Evolutionary conservation across 2,888 invertebrate species (phyloP).

Genomic region (Chalcosyrphus nemorum): DNA sequence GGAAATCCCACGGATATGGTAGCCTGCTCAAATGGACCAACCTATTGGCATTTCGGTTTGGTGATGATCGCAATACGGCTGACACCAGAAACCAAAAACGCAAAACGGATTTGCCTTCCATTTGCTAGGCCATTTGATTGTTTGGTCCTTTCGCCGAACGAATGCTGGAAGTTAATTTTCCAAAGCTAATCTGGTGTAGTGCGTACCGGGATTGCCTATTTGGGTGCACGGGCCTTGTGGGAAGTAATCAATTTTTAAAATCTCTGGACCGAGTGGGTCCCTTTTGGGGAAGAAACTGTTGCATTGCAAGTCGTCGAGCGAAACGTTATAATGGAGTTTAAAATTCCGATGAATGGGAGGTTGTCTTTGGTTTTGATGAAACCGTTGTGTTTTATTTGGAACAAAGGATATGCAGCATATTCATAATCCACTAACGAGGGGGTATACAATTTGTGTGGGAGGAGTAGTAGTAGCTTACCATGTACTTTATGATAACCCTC

Average conservation of each 20-base stretch:
- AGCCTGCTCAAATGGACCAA: slow-evolving; percentile 1
- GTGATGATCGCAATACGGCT: slow-evolving; percentile 43
- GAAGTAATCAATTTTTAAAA: slow-evolving; percentile 43
- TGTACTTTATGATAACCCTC: too few species aligned
- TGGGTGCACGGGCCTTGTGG: background rate
- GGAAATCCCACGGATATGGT: background rate
- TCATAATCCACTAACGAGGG: too few species aligned
- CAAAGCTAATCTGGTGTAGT: slow-evolving; percentile 42
- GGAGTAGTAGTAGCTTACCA: too few species aligned
- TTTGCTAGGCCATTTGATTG: slow-evolving; percentile 27
- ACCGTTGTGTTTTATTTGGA: too few species aligned
- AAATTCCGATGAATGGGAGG: too few species aligned
- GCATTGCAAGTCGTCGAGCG: slow-evolving; percentile 18
- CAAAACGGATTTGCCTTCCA: slow-evolving; percentile 15
- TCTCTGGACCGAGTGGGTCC: background rate
- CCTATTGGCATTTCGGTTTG: slow-evolving; percentile 16
- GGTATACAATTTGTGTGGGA: too few species aligned
- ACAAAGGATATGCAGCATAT: too few species aligned
- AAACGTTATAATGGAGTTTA: background rate
- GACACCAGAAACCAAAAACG: slow-evolving; percentile 16
- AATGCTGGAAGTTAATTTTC: slow-evolving; percentile 50
- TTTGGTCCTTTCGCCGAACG: background rate
- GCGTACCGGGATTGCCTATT: background rate
- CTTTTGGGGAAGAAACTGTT: slow-evolving; percentile 34
- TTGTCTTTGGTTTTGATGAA: too few species aligned